A percentile compares a stretch with the other conserved stretches of the same genome.
phyloP scores from a whole-genome alignment of 2,113 vertebrate genomes.

The Dermatemys mawii region DNA sequence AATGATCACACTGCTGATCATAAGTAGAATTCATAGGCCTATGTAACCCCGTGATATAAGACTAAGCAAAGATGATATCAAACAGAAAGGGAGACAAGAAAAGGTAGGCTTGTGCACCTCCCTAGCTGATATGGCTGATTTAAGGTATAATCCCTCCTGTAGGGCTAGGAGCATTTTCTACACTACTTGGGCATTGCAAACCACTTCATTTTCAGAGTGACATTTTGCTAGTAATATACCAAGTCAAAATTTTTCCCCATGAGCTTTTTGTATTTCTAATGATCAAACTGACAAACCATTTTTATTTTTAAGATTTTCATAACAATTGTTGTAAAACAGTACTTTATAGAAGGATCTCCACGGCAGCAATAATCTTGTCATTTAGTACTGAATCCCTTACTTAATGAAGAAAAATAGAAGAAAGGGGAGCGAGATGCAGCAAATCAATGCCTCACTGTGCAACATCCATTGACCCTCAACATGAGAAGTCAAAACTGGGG shows the following conservation, averaged over 20 bases:
- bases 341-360: neutral
- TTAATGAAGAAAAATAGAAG: constrained; percentile 4
- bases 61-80: neutral
- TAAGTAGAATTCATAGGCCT: neutral
- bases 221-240: neutral
- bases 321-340: neutral
- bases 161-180: neutral
- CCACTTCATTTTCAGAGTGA: neutral
- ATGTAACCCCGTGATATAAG: neutral
- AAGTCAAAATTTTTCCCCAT: neutral
- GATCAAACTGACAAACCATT: neutral
- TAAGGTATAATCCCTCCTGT: neutral
- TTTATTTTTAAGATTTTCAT: neutral
- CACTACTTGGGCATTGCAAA: neutral
- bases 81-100: neutral
- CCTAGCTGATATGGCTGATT: neutral
- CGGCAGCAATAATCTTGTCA: neutral
- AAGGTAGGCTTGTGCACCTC: neutral
- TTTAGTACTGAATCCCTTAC: neutral
- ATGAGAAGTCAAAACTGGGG: neutral
- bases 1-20: neutral
- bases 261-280: neutral
- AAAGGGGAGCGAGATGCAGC: neutral
- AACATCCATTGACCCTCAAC: neutral
- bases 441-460: neutral